A percentile compares a stretch with the other conserved stretches of the same genome.
These are phyloP conservation scores for Melinaea marsaeus DNA, from an alignment of 2,888 invertebrate genomes.

Conservation along the genomic window DNA sequence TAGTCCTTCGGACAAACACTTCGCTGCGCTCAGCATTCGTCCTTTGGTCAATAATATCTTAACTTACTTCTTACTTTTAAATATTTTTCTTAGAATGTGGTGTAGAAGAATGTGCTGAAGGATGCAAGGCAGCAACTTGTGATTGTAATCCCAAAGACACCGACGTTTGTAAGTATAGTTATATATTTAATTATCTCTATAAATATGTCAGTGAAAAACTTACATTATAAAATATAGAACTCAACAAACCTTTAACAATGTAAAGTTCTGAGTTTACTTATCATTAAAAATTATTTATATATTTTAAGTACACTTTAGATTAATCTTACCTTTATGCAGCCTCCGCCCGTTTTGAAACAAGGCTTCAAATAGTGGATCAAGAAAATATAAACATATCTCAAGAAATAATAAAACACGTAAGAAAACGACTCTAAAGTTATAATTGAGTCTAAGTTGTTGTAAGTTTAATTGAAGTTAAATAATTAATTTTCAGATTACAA, in stretches of 20 bases:
- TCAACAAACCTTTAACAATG: too few relatives aligned
- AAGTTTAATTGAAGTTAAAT: too few relatives aligned
- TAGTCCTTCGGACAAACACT: too few relatives aligned
- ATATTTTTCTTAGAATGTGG: slow-evolving; percentile 52
- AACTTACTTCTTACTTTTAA: too few relatives aligned
- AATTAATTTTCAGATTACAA: slow-evolving; percentile 76
- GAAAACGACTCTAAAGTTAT: neutral
- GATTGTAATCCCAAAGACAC: slow-evolving; percentile 65
- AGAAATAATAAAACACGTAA: slow-evolving; percentile 62
- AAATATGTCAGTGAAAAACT: too few relatives aligned
- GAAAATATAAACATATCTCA: slow-evolving; percentile 62
- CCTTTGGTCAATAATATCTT: too few relatives aligned
- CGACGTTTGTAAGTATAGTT: slow-evolving; percentile 53
- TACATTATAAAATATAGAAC: too few relatives aligned
- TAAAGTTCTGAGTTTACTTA: too few relatives aligned
- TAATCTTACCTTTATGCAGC: slow-evolving; percentile 58
- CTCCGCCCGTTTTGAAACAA: slow-evolving; percentile 79
- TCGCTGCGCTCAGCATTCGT: too few relatives aligned
- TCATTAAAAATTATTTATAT: neutral
- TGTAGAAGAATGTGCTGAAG: slow-evolving; percentile 64
- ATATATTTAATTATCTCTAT: neutral
- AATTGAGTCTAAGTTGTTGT: too few relatives aligned
- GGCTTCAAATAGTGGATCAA: slow-evolving; percentile 73
- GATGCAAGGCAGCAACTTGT: slow-evolving; percentile 54
- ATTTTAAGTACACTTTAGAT: neutral